Evolutionary conservation across 2,888 invertebrate genomes (phyloP).

Genomic region (Heliconius ismenius): DNA sequence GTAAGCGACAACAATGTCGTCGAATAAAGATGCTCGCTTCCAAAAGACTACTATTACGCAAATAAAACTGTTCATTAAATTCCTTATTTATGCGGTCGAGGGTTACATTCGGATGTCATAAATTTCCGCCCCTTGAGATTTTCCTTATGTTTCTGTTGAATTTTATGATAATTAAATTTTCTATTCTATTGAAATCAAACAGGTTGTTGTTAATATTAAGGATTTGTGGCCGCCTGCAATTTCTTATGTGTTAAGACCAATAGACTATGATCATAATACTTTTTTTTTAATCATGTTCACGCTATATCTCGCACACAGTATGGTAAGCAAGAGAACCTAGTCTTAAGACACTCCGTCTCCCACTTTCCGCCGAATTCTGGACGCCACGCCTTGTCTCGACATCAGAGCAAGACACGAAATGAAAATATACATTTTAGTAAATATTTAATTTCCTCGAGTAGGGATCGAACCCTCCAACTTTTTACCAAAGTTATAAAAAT

Average conservation of each 20-base stretch:
- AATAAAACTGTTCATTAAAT: slow-evolving; percentile 60
- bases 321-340: too few species aligned
- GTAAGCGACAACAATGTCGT: slow-evolving; percentile 54
- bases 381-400: too few species aligned
- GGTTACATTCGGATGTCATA: slow-evolving; percentile 58
- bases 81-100: slow-evolving; percentile 59
- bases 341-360: too few species aligned
- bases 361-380: too few species aligned
- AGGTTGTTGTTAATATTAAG: not conserved
- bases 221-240: not conserved
- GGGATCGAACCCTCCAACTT: too few species aligned
- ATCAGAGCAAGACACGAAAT: too few species aligned
- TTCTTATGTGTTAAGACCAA: not conserved
- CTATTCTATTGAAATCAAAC: slow-evolving; percentile 1
- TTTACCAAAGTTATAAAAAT: not conserved
- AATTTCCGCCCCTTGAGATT: slow-evolving; percentile 51
- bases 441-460: too few species aligned
- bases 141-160: slow-evolving; percentile 30
- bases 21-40: slow-evolving; percentile 53
- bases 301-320: too few species aligned
- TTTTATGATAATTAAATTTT: slow-evolving; percentile 38
- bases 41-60: slow-evolving; percentile 50
- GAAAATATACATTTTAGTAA: too few species aligned
- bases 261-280: too few species aligned
- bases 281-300: too few species aligned